Evolutionary conservation across 2,888 invertebrate genomes (phyloP), one percentile per base, ranked within the genome.

Genomic region (Trissolcus brochymenae): DNA sequence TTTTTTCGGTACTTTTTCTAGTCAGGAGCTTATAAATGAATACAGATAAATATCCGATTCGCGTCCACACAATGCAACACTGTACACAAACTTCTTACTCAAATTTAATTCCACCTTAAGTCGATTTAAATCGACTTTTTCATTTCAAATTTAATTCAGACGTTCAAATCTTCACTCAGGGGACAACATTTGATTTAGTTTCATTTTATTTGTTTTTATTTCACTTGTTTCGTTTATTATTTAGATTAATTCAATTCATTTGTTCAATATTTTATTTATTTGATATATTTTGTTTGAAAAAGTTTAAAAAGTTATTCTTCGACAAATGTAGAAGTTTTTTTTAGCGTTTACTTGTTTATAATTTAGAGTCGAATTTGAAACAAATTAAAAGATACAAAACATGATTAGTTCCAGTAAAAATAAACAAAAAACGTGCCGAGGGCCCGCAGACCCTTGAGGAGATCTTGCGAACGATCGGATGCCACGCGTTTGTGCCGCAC

Each of bases 331-430:
- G 35, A 35, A 1, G 29, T 9, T 35, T 35, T 35, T 35, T 35
- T 11, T 11, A 1, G 35, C 9, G 35, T 25, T 25, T 25, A 9
- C 35, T 35, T 14, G 16, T 46, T n/a, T 16, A 6, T 16, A 46
- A 46, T 4, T n/a, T 49, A 21, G 9, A 56, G 57, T 43, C 14
- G 40, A 19, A 65, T 57, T 40, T 61, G 50, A 73, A 66, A 65
- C 46, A 54, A 74, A 74, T 74, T 56, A 74, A 74, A 74, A 66
- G 61, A 62, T 62, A 67, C 29, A 62, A 74, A 74, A 50, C 66
- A 56, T 73, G 73, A 73, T 73, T 73, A 51, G 66, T 60, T 46
- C 13, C 11, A 19, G 43, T 60, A 41, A 35, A 66, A 67, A 57
- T 40, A 46, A 61, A 50, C 21, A 13, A 64, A 70, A 40, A 55